Base-by-base conservation (phyloP, 2,888 invertebrate genomes). In the Pandemis cinnamomeana region DNA sequence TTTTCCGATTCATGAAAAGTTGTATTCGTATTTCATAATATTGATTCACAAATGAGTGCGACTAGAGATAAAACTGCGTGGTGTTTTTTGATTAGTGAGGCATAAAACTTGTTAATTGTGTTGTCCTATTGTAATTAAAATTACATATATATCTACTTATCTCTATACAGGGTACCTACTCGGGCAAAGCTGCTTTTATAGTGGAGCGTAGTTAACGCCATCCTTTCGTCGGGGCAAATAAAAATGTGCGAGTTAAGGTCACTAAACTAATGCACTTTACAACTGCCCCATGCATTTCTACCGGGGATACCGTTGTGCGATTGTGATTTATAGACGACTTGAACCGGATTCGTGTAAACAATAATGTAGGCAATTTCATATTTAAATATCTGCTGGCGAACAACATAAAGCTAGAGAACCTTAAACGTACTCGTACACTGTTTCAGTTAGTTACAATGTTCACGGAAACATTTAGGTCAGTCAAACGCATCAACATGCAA, bases 381-480 rank as follows among this genome's bases (percentile, higher is more conserved):
- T 8, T 55, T 20, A 20, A 55, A 55, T n/a, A 11, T 11, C 27
- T 5, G 58, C 58, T 58, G 58, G 58, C 27, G 58, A 58, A 58
- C 58, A n/a, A 11, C 27, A 55, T 20, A 27, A 75, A 58, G 76
- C 76, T 80, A 80, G 70, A 36, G n/a, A 58, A 27, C 42, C 73
- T 70, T 71, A 80, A 8, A 67, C 27, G 46, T 20, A 48, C 15
- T 13, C 46, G 10, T 44, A 20, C 55, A 60, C 66, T 67, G 66
- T 67, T 72, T 75, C 75, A 75, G 82, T 81, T 83, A 81, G 80
- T 82, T 71, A 76, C 68, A 70, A 69, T 61, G 66, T 72, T 20
- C 60, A 63, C 67, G 67, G 51, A 67, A 60, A 51, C 55, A 72
- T 62, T 63, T 62, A 55, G 72, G 67, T 77, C 71, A 77, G 75